Base-by-base conservation (phyloP, 2,113 vertebrate genomes). In the Ascaphus truei region DNA sequence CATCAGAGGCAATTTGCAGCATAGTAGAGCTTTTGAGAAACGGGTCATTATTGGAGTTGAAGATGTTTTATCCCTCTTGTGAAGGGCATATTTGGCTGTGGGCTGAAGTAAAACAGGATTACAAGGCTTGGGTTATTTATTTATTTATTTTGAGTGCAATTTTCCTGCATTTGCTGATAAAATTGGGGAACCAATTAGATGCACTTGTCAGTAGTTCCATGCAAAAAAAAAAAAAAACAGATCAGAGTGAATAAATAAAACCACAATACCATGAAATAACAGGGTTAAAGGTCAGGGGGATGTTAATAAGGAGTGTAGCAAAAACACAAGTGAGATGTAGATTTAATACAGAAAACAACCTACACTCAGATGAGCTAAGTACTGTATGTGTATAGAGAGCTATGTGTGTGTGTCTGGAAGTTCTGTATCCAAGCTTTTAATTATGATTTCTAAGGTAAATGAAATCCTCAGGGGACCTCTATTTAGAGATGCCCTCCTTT, bases 251-350 rank as follows among this genome's bases (percentile, higher is more conserved):
- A 71, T 61, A 71, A 71, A 71, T 71, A 61, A 16, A 52, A 57
- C 41, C 41, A 71, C 57, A 71, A 71, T 71, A 47, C 45, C 67
- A 71, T 61, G 57, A 51, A 71, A 71, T 71, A 71, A 71, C 67
- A 71, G 67, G 67, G 67, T 71, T 51, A 71, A 51, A 61, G 67
- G 57, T 61, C 57, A 51, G 34, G 36, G 64, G 43, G 30, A 27
- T 43, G 26, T 60, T 48, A 60, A 48, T n/a, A 22, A 51, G 55
- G 39, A 69, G 31, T 58, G 31, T 39, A 2, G 51, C 26, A 65
- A 52, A 51, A 52, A 60, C 11, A 41, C 53, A 65, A 60, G 55
- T 34, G 55, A 15, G 27, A 53, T 15, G 56, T 10, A 60, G 20
- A 16, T 4, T 16, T 30, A 56, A 51, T 52, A 43, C 23, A 59